Evolutionary conservation across 2,113 vertebrate species (phyloP), one percentile per base, ranked within the genome.

Genomic region (Vidua macroura): DNA sequence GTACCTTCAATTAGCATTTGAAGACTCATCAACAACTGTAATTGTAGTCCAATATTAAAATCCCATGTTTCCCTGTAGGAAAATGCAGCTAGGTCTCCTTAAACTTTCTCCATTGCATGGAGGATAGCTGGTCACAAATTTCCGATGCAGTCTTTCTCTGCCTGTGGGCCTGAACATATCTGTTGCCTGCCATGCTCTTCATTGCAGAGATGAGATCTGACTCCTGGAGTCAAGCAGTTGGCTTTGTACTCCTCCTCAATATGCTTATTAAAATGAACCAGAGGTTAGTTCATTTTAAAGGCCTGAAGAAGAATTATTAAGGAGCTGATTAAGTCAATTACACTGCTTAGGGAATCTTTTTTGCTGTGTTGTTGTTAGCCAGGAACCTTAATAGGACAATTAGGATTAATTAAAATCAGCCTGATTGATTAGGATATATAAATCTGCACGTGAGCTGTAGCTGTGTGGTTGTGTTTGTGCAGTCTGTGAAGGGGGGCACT

Each of bases 381-480:
- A 94, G 63, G 75, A 96, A 95, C 56, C 75, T 91, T 95, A 96
- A 97, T 94, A 95, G 95, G 95, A 95, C 79, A 96, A 96, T 96
- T 97, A 96, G 81, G 80, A 96, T 97, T 98, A 97, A 97, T 97
- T 97, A 96, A 96, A 96, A 95, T 93, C 66, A 93, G 69, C 64
- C 76, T 95, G 91, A 96, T 96, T 96, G 92, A 97, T 96, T 95
- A 93, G 95, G 41, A 43, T 95, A 44, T 67, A 82, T 93, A 86
- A 97, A 95, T 44, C 73, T 93, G 58, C 73, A 72, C 1, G 5
- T 83, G 69, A 93, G 70, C 72, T n/a, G 30, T 9, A 39, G 78
- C 31, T 70, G 41, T 51, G 44, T 68, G 75, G 81, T 52, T 81
- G 78, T 63, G 48, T 48, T 72, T 48, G n/a, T 23, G 53, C 41